Percentiles rank a stretch among this genome's conserved stretches.
Conservation (phyloP, 2,113 vertebrate species). For the Herpetotheres cachinnans region DNA sequence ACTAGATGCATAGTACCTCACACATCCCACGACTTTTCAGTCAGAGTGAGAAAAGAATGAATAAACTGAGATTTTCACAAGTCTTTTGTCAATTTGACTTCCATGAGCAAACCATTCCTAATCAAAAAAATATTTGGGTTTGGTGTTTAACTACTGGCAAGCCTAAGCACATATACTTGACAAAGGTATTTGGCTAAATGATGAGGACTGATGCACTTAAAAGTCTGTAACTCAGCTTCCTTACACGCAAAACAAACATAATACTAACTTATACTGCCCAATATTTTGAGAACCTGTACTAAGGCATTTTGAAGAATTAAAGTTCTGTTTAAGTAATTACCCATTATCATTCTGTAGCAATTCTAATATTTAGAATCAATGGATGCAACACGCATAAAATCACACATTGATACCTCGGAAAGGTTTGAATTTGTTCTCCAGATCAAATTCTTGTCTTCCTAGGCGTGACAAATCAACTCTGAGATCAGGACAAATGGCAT, state of each 20-base stretch:
- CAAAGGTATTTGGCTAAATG: background rate
- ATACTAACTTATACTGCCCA: background rate
- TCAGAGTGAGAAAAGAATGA: background rate
- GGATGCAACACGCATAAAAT: background rate
- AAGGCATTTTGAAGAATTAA: background rate
- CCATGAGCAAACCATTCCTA: background rate
- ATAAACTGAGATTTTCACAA: background rate
- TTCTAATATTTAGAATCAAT: background rate
- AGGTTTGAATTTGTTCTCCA: slow-evolving; percentile 99
- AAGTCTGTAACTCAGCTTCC: background rate
- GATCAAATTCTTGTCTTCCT: slow-evolving; percentile 96
- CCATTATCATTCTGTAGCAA: background rate
- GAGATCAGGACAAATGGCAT: slow-evolving; percentile 93
- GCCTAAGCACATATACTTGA: background rate
- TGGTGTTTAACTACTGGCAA: background rate
- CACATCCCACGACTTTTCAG: background rate
- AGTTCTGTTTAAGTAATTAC: background rate
- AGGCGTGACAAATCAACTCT: slow-evolving; percentile 92
- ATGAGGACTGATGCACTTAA: background rate
- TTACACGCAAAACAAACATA: background rate
- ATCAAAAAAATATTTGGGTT: background rate
- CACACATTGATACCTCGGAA: slow-evolving; percentile 85
- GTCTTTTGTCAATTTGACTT: background rate
- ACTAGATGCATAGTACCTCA: background rate
- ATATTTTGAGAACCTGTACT: background rate